A percentile compares a stretch with the other conserved stretches of the same genome.
Conservation (phyloP, 2,797 vertebrate genomes). For the Xiphophorus birchmanni region DNA sequence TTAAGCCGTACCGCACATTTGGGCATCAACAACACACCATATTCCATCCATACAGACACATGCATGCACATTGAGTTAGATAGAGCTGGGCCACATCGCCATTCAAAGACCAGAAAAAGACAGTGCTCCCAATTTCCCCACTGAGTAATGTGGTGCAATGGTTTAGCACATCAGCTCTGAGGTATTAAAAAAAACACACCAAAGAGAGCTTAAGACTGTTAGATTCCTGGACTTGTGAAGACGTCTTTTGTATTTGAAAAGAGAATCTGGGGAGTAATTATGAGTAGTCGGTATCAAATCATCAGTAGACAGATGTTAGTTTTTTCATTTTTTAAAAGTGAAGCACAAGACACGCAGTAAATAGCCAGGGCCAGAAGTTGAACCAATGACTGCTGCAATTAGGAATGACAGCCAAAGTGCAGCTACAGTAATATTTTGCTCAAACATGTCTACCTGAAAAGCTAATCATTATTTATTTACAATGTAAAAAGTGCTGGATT, state of each 20-base stretch:
- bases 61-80: conserved; percentile 10
- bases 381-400: background rate
- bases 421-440: background rate
- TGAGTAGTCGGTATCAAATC: background rate
- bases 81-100: conserved; percentile 46
- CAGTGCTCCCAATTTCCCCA: conserved; percentile 42
- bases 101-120: conserved; percentile 42
- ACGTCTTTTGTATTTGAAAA: background rate
- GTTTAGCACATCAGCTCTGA: conserved; percentile 28
- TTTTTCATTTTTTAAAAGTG: background rate
- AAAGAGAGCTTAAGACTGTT: background rate
- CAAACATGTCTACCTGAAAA: background rate
- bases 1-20: background rate
- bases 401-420: background rate
- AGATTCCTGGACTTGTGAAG: background rate
- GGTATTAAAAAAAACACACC: background rate
- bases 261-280: background rate
- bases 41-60: conserved; percentile 7
- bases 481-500: background rate
- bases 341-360: background rate
- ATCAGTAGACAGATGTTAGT: background rate
- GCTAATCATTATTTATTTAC: background rate
- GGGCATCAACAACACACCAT: conserved; percentile 10
- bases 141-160: conserved; percentile 33
- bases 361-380: background rate